These are phyloP conservation scores for Barbus barbus DNA, from an alignment of 2,113 vertebrate genomes.

Conservation along the genomic window DNA sequence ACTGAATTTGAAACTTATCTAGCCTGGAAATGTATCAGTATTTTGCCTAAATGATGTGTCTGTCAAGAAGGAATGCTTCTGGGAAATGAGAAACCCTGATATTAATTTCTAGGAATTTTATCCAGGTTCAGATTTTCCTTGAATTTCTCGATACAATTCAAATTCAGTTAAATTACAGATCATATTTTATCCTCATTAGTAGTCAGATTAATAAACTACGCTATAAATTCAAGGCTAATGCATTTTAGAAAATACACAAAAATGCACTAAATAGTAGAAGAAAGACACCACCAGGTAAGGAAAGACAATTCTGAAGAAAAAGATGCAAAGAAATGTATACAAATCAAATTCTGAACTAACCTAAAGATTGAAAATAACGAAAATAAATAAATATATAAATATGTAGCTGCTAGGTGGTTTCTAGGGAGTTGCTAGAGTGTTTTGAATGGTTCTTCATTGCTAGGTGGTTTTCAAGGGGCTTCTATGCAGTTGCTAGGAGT, in stretches of 20 bases:
- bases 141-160: background rate
- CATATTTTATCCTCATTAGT: background rate
- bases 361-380: no score
- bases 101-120: background rate
- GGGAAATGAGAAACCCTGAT: background rate
- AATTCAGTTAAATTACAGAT: background rate
- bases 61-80: background rate
- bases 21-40: background rate
- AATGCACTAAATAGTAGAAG: background rate
- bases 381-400: no score
- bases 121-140: background rate
- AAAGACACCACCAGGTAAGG: background rate
- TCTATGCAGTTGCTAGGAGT: no score
- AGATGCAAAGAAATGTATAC: background rate
- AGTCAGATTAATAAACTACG: background rate
- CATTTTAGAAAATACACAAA: background rate
- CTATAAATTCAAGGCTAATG: background rate
- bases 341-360: background rate
- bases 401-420: no score
- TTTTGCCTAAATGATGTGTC: background rate
- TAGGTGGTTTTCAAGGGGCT: no score
- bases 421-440: no score
- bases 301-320: background rate
- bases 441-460: no score
- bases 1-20: background rate